Evolutionary conservation across 2,113 vertebrate species (phyloP), one percentile per base, ranked within the genome.

Genomic region (Caretta caretta): DNA sequence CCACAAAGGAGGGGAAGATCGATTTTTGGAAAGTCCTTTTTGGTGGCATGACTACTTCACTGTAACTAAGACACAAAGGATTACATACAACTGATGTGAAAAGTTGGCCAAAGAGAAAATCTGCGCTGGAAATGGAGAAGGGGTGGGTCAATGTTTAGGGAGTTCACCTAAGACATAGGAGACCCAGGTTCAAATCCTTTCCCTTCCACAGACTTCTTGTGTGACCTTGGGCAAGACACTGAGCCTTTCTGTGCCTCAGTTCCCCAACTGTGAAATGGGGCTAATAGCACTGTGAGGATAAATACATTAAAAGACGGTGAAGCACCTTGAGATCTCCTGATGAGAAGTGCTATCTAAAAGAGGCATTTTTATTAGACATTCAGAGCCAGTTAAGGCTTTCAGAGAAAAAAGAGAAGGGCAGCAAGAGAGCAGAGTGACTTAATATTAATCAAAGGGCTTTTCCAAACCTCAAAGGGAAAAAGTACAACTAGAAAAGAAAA

Each of bases 21-120:
- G 57, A 8, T 46, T 48, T 51, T 42, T 49, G 76, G 79, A 93
- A 83, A 42, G 7, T 86, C 89, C 86, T 76, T 95, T 89, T 81
- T 90, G 54, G 76, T 89, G 69, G 88, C 3, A 29, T 1, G 1
- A 81, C 87, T 93, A 80, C 75, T 10, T 38, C 75, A 14, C 80
- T 91, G 31, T 87, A 96, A 94, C 83, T 93, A 83, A 87, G 80
- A 54, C 84, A 96, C 29, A 42, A 95, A 72, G 16, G 27, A 10
- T 69, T 69, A 9, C 65, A n/a, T 76, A 46, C 22, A 42, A 46
- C 75, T 87, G 65, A 85, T 85, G 90, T 46, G 88, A 91, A 93
- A 86, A 78, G 48, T 86, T 83, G 93, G 84, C 65, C 46, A 48
- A 89, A 86, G 56, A 91, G 87, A 84, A 93, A 87, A 50, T 1